phyloP scores from a whole-genome alignment of 2,113 vertebrate species.

The Dicerorhinus sumatrensis region DNA sequence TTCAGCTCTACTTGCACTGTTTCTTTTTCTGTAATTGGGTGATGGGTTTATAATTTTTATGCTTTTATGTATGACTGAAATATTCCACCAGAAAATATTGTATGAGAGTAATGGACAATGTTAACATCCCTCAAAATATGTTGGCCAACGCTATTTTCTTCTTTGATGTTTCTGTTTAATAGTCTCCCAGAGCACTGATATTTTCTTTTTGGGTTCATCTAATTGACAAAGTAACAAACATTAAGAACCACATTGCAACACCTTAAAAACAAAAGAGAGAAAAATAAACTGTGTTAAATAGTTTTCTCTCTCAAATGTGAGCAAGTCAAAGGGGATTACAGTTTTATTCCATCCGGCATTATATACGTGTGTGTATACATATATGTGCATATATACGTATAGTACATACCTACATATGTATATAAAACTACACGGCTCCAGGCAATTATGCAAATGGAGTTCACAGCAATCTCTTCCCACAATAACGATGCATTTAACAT shows the following conservation, averaged over 20 bases:
- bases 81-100: conserved; percentile 5
- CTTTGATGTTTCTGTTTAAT: not conserved
- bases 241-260: not conserved
- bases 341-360: not conserved
- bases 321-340: not conserved
- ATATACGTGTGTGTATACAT: not conserved
- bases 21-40: not conserved
- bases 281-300: not conserved
- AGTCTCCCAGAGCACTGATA: not conserved
- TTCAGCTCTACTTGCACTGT: not conserved
- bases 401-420: not conserved
- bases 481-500: not conserved
- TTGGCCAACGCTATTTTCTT: not conserved
- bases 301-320: not conserved
- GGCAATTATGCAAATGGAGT: not conserved
- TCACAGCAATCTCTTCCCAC: not conserved
- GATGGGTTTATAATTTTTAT: not conserved
- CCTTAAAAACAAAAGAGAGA: not conserved
- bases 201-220: not conserved
- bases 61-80: not conserved
- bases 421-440: not conserved
- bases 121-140: not conserved
- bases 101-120: not conserved
- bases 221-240: not conserved
- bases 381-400: not conserved